Base-by-base conservation (phyloP, 2,113 vertebrate genomes). In the Myiopsitta monachus region DNA sequence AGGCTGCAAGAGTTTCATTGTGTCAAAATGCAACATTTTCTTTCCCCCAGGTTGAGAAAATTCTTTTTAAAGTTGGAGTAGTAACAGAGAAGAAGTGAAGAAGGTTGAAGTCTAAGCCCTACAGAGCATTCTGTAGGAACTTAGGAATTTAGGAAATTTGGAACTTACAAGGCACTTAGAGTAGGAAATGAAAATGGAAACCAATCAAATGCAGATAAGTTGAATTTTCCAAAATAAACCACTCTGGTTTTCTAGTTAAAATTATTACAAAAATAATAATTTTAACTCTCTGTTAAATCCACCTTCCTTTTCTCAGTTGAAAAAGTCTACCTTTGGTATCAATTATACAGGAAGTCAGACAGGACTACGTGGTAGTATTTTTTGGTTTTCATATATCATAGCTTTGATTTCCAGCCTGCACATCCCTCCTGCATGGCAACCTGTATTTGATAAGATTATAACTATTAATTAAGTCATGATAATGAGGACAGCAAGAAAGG, bases 401-500 rank as follows among this genome's bases (percentile, higher is more conserved):
- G 41, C 52, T 87, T 91, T 92, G 47, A 76, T 68, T 92, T 88
- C 49, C 66, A 88, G 39, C 49, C 63, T 95, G 80, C 41, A 82
- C 49, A 87, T 73, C 49, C 64, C 54, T 79, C 41, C 57, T 77
- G 36, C 62, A 66, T n/a, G 49, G 54, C 38, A 11, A 31, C 23
- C 23, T 87, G 57, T 93, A n/a, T 69, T 84, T 89, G 84, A 87
- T 94, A 92, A 90, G 84, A 73, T 87, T 76, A 27, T 31, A 94
- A 41, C 62, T 83, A 46, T 87, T 92, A 95, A 96, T 95, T 88
- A 87, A 92, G 55, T 49, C 88, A 72, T 49, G n/a, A 15, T 95
- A 96, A 97, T 89, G 46, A 94, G 78, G 67, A 79, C 57, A 79
- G 62, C n/a, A 62, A 84, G 61, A 77, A 90, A 87, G 52, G 44